Evolutionary conservation across 2,797 vertebrate genomes (phyloP).

Genomic region (Ambastaia sidthimunki): DNA sequence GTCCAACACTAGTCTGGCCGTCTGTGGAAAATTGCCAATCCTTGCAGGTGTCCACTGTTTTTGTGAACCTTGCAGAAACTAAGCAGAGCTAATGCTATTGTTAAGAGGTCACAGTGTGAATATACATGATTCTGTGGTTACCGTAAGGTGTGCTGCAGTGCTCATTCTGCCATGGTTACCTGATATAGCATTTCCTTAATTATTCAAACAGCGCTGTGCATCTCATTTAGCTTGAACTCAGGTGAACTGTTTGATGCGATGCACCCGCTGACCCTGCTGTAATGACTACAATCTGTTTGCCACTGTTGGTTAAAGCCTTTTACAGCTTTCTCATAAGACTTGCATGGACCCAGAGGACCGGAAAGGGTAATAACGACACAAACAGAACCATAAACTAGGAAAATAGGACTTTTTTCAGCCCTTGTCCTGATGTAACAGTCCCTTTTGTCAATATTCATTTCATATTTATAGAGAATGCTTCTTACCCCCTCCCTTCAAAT

Average conservation of each 20-base stretch:
- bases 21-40: conserved; percentile 36
- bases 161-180: conserved; percentile 35
- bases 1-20: conserved; percentile 25
- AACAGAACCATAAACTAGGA: conserved; percentile 7
- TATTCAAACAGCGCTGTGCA: conserved; percentile 47
- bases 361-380: conserved; percentile 4
- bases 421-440: neutral
- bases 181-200: conserved; percentile 50
- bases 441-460: conserved; percentile 14
- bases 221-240: conserved; percentile 51
- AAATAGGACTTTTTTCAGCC: neutral
- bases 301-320: conserved; percentile 19
- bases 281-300: conserved; percentile 14
- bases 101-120: conserved; percentile 43
- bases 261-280: conserved; percentile 2
- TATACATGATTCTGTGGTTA: conserved; percentile 39
- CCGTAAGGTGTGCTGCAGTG: conserved; percentile 29
- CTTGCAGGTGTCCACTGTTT: conserved; percentile 42
- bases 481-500: neutral
- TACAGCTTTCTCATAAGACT: conserved; percentile 11
- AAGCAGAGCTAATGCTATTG: conserved; percentile 41
- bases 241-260: conserved; percentile 35
- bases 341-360: neutral
- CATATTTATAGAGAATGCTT: conserved; percentile 19
- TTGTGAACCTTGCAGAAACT: conserved; percentile 38